Conservation (phyloP, 1,140 invertebrate species). For the Myzus persicae region DNA sequence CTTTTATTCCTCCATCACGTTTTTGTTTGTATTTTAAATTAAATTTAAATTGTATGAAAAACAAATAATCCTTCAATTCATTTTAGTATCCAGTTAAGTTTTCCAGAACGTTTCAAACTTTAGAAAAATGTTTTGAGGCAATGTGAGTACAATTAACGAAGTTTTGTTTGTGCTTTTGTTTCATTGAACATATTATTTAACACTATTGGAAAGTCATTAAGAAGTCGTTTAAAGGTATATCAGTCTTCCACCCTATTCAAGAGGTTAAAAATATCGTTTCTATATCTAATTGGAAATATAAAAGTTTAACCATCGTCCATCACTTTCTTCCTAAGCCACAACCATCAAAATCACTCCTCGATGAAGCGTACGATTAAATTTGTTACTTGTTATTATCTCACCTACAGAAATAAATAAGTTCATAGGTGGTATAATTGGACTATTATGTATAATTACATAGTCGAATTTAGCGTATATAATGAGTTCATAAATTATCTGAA, state of each 20-base stretch:
- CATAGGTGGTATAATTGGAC: neutral
- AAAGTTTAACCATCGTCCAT: neutral
- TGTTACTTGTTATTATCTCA: neutral
- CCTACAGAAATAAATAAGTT: neutral
- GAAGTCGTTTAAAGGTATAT: conserved; percentile 27
- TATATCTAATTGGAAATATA: neutral
- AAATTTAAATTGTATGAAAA: conserved; percentile 5
- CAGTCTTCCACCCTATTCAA: neutral
- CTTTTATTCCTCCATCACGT: neutral
- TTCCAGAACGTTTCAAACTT: neutral
- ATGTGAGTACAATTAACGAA: conserved; percentile 7
- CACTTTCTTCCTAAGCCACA: neutral
- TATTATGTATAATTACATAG: neutral
- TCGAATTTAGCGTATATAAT: neutral
- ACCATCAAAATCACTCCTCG: neutral
- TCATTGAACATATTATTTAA: conserved; percentile 32
- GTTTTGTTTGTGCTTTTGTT: conserved; percentile 29
- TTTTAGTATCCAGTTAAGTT: neutral
- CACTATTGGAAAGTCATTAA: conserved; percentile 35
- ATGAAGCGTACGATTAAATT: neutral
- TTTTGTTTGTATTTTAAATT: neutral
- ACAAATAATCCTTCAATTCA: neutral
- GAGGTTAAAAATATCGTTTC: conserved; percentile 10
- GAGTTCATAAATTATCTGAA: neutral
- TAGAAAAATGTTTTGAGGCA: neutral